A percentile compares a stretch with the other conserved stretches of the same genome.
Conservation (phyloP, 2,888 invertebrate species). For the Germaria angustata region DNA sequence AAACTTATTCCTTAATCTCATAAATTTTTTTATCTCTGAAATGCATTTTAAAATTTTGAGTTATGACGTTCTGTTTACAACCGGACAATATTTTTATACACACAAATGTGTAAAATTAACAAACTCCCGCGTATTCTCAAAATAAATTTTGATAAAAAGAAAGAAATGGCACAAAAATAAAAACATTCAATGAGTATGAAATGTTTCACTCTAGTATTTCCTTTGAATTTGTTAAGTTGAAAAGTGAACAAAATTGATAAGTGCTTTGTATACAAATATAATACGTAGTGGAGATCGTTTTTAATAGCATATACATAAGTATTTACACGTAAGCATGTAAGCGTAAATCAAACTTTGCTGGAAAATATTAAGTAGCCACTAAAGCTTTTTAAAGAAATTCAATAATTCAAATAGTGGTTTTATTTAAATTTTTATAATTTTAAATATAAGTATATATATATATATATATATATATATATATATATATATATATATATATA, state of each 20-base stretch:
- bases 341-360: no score
- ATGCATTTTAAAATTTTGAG: not conserved
- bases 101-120: not conserved
- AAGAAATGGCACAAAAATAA: not conserved
- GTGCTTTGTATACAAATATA: not conserved
- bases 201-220: slow-evolving; percentile 46
- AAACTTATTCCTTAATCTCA: no score
- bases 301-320: not conserved
- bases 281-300: no score
- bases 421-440: no score
- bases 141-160: slow-evolving; percentile 32
- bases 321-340: not conserved
- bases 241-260: slow-evolving; percentile 34
- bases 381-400: no score
- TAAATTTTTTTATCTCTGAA: no score
- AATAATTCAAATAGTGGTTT: no score
- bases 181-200: slow-evolving; percentile 2
- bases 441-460: no score
- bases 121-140: slow-evolving; percentile 19
- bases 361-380: no score
- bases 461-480: no score
- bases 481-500: no score
- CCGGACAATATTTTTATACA: not conserved
- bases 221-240: slow-evolving; percentile 46
- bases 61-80: not conserved